These are phyloP conservation scores for Entomobrya multifasciata DNA, from an alignment of 2,888 invertebrate genomes.

Conservation along the genomic window DNA sequence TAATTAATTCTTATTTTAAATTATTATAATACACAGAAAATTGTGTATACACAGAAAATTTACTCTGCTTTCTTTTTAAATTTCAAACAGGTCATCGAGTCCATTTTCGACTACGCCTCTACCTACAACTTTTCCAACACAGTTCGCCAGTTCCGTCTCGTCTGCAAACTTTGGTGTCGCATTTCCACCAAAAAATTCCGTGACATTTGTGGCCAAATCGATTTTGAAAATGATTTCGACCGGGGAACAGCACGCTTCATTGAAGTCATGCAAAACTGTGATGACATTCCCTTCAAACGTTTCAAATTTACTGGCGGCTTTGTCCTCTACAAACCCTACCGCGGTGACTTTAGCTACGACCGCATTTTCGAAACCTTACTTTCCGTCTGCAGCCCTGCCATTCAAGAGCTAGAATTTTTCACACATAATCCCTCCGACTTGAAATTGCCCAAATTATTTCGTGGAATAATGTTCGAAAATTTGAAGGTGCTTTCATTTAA, in stretches of 20 bases:
- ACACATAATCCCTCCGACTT: slow-evolving; percentile 55
- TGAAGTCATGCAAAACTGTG: slow-evolving; percentile 50
- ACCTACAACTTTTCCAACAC: neutral
- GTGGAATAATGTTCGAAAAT: slow-evolving; percentile 5
- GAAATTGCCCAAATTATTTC: slow-evolving; percentile 50
- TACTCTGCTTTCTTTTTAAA: no score
- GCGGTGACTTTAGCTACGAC: slow-evolving; percentile 44
- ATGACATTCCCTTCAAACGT: slow-evolving; percentile 53
- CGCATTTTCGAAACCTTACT: slow-evolving; percentile 56
- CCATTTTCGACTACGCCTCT: slow-evolving; percentile 32
- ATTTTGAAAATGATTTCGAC: slow-evolving; percentile 61
- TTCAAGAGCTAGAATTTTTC: slow-evolving; percentile 49
- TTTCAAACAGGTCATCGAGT: slow-evolving; percentile 53
- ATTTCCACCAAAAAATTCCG: slow-evolving; percentile 58
- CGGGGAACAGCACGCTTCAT: slow-evolving; percentile 54
- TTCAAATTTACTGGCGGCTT: slow-evolving; percentile 62
- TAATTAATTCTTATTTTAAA: no score
- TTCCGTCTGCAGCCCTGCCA: slow-evolving; percentile 40
- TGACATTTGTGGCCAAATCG: slow-evolving; percentile 31
- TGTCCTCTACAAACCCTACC: slow-evolving; percentile 57
- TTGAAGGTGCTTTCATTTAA: slow-evolving; percentile 49
- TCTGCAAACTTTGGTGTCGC: slow-evolving; percentile 48
- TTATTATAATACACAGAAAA: no score
- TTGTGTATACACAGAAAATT: no score
- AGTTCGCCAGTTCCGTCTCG: slow-evolving; percentile 55